Conservation (phyloP, 2,113 vertebrate species). For the Thryonomys swinderianus region DNA sequence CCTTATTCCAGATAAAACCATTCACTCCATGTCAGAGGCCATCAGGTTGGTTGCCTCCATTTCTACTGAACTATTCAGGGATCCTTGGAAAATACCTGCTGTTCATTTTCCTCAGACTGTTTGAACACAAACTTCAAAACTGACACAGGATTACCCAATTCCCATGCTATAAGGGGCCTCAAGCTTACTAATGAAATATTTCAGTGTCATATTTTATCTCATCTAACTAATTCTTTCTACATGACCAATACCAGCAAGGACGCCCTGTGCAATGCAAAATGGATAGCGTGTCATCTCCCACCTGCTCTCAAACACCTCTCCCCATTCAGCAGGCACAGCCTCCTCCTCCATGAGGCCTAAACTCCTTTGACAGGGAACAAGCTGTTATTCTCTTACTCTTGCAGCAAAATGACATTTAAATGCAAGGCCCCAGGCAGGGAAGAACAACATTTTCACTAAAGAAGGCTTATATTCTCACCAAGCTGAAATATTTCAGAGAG, state of each 20-base stretch:
- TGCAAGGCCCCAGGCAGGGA: background rate
- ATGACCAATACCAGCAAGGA: background rate
- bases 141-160: background rate
- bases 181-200: background rate
- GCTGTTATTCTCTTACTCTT: background rate
- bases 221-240: background rate
- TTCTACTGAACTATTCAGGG: background rate
- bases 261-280: background rate
- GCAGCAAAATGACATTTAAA: slow-evolving; percentile 1
- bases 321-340: background rate
- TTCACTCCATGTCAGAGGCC: background rate
- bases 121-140: background rate
- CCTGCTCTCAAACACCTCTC: background rate
- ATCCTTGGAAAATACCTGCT: background rate
- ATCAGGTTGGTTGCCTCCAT: background rate
- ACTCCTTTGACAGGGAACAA: background rate
- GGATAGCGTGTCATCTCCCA: background rate
- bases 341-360: background rate
- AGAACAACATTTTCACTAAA: background rate
- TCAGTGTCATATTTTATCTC: background rate
- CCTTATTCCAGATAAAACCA: background rate
- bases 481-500: background rate
- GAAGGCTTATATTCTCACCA: background rate
- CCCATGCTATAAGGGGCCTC: background rate
- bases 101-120: background rate